These are phyloP conservation scores for Harpagoxenus sublaevis DNA, from an alignment of 2,888 invertebrate species.

Conservation along the genomic window DNA sequence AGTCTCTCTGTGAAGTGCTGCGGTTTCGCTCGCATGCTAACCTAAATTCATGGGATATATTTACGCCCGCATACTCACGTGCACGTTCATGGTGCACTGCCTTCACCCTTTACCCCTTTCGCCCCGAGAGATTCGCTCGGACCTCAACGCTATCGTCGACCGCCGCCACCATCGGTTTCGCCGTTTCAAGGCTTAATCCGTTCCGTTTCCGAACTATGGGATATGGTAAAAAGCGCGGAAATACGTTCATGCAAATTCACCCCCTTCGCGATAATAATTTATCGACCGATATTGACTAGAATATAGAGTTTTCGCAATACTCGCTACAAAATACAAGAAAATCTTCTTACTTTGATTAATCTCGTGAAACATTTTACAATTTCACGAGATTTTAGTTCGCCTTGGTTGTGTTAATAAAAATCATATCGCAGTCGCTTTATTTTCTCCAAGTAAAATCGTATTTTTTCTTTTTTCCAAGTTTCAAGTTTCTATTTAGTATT, in stretches of 20 bases:
- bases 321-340: neutral
- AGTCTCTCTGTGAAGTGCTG: constrained; percentile 76
- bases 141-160: constrained; percentile 34
- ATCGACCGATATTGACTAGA: neutral
- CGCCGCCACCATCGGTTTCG: constrained; percentile 17
- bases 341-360: neutral
- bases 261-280: neutral
- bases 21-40: constrained; percentile 82
- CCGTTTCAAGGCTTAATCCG: constrained; percentile 7
- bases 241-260: neutral
- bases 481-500: neutral
- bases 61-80: constrained; percentile 77
- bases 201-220: neutral
- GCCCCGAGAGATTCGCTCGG: constrained; percentile 43
- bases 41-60: constrained; percentile 82
- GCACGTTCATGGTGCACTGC: constrained; percentile 58
- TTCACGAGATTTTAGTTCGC: neutral
- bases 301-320: neutral
- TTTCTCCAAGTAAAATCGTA: neutral
- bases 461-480: neutral
- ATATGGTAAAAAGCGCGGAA: neutral
- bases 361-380: neutral
- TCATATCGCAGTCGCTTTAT: neutral
- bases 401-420: neutral
- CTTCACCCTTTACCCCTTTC: constrained; percentile 23